Percentiles rank a stretch among this genome's conserved stretches.
Evolutionary conservation across 2,888 invertebrate genomes (phyloP).

Genomic region (Xanthorhoe designata): DNA sequence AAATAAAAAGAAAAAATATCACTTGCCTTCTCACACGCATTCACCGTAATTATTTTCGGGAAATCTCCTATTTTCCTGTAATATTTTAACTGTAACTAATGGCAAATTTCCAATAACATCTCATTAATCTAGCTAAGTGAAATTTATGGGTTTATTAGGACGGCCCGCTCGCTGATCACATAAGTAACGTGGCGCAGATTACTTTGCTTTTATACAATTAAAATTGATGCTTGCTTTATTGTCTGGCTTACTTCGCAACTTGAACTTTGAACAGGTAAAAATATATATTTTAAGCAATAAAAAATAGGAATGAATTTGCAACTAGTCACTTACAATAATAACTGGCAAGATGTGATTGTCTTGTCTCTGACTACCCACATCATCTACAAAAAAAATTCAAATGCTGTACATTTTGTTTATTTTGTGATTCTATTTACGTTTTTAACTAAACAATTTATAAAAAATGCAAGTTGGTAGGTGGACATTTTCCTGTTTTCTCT

Average conservation of each 20-base stretch:
- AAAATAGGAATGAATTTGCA: not conserved
- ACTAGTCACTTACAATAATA: too few relatives aligned
- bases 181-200: conserved; percentile 63
- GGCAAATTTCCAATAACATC: conserved; percentile 79
- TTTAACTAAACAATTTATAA: too few relatives aligned
- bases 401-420: too few relatives aligned
- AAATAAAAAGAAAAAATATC: not conserved
- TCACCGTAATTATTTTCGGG: conserved; percentile 33
- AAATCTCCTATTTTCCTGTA: conserved; percentile 44
- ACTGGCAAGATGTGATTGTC: too few relatives aligned
- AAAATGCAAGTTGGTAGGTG: too few relatives aligned
- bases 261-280: not conserved
- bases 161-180: conserved; percentile 68
- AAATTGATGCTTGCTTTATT: conserved; percentile 31
- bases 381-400: too few relatives aligned
- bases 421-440: too few relatives aligned
- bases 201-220: conserved; percentile 44
- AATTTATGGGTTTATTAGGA: conserved; percentile 83
- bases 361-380: too few relatives aligned
- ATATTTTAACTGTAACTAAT: conserved; percentile 64
- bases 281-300: not conserved
- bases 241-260: conserved; percentile 1
- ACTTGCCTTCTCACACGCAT: conserved; percentile 3
- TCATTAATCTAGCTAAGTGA: conserved; percentile 82
- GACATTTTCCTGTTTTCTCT: too few relatives aligned